These are phyloP conservation scores for Leptarthrus brevirostris DNA, from an alignment of 2,888 invertebrate genomes.

Conservation along the genomic window DNA sequence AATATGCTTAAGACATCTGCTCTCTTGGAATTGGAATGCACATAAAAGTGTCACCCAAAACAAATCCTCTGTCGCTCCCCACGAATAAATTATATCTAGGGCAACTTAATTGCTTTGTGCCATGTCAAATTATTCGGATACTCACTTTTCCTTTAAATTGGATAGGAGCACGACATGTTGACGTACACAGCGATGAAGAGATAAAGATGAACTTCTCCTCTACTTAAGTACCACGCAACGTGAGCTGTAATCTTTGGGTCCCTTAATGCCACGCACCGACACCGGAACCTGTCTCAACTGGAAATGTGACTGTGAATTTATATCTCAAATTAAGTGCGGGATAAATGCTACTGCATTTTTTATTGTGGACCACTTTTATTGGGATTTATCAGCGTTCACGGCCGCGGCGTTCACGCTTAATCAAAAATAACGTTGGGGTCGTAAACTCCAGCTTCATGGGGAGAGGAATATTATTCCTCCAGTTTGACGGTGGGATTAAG, in stretches of 20 bases:
- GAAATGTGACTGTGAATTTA: conserved; percentile 47
- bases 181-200: background rate
- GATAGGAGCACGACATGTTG: background rate
- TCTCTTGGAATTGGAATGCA: too few species aligned
- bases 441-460: conserved; percentile 1
- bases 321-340: conserved; percentile 38
- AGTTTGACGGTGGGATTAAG: conserved; percentile 24
- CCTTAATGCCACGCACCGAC: conserved; percentile 12
- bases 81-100: background rate
- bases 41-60: background rate
- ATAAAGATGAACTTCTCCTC: too few species aligned
- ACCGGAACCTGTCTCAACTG: conserved; percentile 46
- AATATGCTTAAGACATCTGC: too few species aligned
- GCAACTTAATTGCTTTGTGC: background rate
- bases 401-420: conserved; percentile 24
- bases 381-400: conserved; percentile 29
- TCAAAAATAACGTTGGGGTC: conserved; percentile 34
- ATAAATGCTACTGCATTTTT: background rate
- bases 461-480: conserved; percentile 21
- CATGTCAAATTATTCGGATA: background rate
- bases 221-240: conserved; percentile 16
- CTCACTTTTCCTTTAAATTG: background rate
- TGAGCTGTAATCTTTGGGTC: conserved; percentile 17
- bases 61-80: background rate
- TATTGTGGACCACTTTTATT: conserved; percentile 32